Evolutionary conservation across 2,888 invertebrate genomes (phyloP), one percentile per base, ranked within the genome.

Genomic region (Leptinotarsa peninsularis): DNA sequence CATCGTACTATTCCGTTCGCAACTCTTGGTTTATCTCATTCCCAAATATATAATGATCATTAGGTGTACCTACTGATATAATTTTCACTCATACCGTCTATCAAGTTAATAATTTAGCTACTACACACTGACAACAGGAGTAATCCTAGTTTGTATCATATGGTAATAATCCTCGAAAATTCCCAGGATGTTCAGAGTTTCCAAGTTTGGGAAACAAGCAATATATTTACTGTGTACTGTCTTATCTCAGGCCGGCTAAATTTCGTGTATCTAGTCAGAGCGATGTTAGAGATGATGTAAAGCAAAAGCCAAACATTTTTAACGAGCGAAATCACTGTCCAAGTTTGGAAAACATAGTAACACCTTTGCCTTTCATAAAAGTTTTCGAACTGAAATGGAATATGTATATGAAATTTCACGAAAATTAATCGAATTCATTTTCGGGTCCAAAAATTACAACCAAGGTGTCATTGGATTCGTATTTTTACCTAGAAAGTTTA

Each of bases 151-250:
- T 43, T 56, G 56, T 21, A 18, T 18, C 69, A 69, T 69, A 56
- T 56, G 56, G 56, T 69, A n/a, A 27, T 69, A 56, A 69, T 69
- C 69, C 56, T 69, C 13, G 56, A 69, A 56, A 56, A 69, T 56
- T 69, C 69, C 33, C 54, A 56, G 69, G 54, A 69, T 33, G 56
- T 69, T 56, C 14, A 7, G 13, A 63, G 63, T 23, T 33, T 27
- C 43, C 50, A 58, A 63, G 60, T 71, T 60, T 63, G 18, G 63
- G 49, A 49, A 71, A 58, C 58, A 60, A 27, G 60, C 56, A 43
- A 71, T 58, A 71, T 71, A 71, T 60, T 71, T 63, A 49, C 50
- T 23, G 50, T 63, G n/a, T 63, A 49, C 18, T 17, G 60, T 50
- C 52, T 60, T 71, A 66, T 71, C 50, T 63, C 27, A 17, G 18